Evolutionary conservation across 1,140 invertebrate species (phyloP).

Genomic region (Pseudachorutes palmiensis): DNA sequence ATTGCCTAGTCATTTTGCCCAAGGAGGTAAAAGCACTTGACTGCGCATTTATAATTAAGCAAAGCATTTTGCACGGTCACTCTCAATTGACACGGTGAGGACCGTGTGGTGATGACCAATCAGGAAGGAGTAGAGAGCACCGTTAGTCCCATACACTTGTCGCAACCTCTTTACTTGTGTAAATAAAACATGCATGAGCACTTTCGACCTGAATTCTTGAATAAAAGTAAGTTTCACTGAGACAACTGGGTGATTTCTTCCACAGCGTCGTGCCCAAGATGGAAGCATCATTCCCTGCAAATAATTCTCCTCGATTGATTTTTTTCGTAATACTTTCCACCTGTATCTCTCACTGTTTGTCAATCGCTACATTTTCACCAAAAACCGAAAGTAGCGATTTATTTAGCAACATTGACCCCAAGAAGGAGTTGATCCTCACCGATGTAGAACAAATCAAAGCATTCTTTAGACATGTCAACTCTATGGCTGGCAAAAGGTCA

Average conservation of each 20-base stretch:
- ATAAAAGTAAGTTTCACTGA: conserved; percentile 6
- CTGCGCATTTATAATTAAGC: background rate
- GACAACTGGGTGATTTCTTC: no score
- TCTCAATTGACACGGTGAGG: no score
- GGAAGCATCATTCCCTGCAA: no score
- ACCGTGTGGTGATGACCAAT: no score
- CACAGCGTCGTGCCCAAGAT: no score
- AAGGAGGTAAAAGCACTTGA: background rate
- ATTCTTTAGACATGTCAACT: background rate
- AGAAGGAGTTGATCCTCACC: background rate
- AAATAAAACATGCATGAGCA: background rate
- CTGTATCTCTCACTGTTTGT: no score
- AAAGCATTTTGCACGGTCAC: no score
- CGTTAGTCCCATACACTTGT: background rate
- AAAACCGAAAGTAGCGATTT: no score
- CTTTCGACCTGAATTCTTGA: background rate
- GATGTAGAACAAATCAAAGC: background rate
- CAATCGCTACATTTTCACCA: no score
- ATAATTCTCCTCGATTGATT: no score
- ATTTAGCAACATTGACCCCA: background rate
- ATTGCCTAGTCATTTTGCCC: background rate
- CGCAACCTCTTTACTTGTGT: background rate
- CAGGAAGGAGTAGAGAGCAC: background rate
- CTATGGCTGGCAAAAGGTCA: no score
- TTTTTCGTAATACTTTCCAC: no score